Evolutionary conservation across 2,888 invertebrate species (phyloP), one percentile per base, ranked within the genome.

Genomic region (Eulithis prunata): DNA sequence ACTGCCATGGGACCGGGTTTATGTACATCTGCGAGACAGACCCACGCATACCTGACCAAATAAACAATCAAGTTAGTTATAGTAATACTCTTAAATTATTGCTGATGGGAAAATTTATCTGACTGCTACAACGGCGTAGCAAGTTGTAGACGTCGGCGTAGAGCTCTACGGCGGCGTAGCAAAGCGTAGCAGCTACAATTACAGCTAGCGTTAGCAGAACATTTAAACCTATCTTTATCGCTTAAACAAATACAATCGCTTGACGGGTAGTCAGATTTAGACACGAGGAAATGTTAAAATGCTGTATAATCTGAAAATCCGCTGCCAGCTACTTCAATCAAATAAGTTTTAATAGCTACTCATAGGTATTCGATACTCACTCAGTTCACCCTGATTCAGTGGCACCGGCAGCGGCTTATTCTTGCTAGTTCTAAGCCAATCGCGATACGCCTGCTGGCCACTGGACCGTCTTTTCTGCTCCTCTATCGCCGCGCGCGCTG

Each of bases 1-100:
- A 86, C 74, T 94, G 93, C 95, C 95, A 95, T 0, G 95, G 95
- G 41, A 93, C 90, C 2, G 95, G 95, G 81, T 95, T 95, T 65
- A 95, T 89, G 75, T 94, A 95, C 80, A 95, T 94, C 68, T 94
- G 90, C 12, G 95, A 95, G 43, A 94, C 92, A 0, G 95, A 95
- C 41, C 94, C 95, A 59, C 95, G 95, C 91, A 95, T 94, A 84
- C 95, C 95, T 95, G 36, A 41, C n/a, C 14, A 52, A 59, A 52
- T 38, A 43, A 41, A 54, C 13, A 46, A 2, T 28, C 12, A 21
- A 6, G 53, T 38, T 38, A 38, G n/a, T 45, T n/a, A n/a, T 45
- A 1, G 45, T 5, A 32, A 3, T 32, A 32, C 21, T 21, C 21
- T 2, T 21, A n/a, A 32, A 32, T 32, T 3, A 32, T 32, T 32